Evolutionary conservation across 2,797 vertebrate genomes (phyloP).

Genomic region (Hyperoplus immaculatus): DNA sequence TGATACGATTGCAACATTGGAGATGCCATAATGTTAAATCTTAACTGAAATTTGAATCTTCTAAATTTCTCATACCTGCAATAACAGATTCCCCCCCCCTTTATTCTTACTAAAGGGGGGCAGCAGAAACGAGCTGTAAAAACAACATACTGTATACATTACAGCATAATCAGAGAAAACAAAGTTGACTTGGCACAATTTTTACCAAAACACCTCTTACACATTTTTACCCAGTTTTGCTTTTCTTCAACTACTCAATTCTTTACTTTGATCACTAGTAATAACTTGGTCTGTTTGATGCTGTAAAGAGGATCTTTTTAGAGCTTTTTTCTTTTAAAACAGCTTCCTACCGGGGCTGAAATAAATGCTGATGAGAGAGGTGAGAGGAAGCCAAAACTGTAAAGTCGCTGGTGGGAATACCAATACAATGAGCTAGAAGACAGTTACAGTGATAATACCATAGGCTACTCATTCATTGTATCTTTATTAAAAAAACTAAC

Average conservation of each 20-base stretch:
- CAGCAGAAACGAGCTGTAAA: conserved; percentile 11
- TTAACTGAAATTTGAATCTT: neutral
- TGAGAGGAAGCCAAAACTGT: neutral
- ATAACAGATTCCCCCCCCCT: neutral
- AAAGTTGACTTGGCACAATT: neutral
- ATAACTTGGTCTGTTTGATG: too few relatives aligned
- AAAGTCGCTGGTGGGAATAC: neutral
- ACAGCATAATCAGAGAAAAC: too few relatives aligned
- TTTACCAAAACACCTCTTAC: neutral
- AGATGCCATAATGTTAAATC: conserved; percentile 1
- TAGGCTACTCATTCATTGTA: too few relatives aligned
- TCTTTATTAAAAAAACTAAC: neutral
- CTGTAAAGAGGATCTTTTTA: neutral
- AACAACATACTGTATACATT: neutral
- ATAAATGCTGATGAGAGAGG: too few relatives aligned
- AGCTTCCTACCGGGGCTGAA: too few relatives aligned
- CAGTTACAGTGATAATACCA: neutral
- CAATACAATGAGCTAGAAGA: conserved; percentile 3
- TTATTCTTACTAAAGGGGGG: conserved; percentile 4
- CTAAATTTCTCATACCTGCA: conserved; percentile 7
- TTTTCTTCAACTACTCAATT: too few relatives aligned
- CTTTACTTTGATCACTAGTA: too few relatives aligned
- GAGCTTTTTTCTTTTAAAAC: neutral
- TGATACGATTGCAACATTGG: neutral
- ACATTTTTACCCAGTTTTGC: too few relatives aligned